Base-by-base conservation (phyloP, 2,113 vertebrate species). In the Pseudorasbora parva region DNA sequence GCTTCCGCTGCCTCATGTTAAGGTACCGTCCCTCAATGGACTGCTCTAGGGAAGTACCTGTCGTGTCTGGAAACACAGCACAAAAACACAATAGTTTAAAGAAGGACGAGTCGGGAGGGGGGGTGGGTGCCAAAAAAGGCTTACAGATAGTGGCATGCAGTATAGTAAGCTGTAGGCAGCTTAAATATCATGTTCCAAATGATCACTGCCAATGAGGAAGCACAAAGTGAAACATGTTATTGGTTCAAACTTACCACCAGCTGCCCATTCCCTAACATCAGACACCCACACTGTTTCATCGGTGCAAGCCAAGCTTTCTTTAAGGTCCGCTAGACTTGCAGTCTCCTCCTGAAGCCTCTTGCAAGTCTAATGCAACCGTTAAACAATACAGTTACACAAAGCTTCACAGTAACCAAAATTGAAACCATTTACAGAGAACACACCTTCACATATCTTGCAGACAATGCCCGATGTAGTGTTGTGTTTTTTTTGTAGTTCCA, bases 361-460 rank as follows among this genome's bases (percentile, higher is more conserved):
- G 69, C 45, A 45, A 73, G 45, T 72, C 30, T 72, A 73, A 73
- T 73, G 14, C 21, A 11, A 73, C 45, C 45, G 45, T 10, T 73
- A 45, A 45, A 43, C 19, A 17, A 45, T 45, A n/a, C 10, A n/a
- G 30, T 74, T 74, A 49, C 54, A n/a, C 37, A 45, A 74, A 74
- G n/a, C 72, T 47, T 27, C 72, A 74, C 43, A 74, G 49, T 47
- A 47, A 49, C 49, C 72, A 49, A 51, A 54, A 59, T 59, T 57
- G 56, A 75, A 75, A 49, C 21, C 43, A 49, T 75, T 75, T 75
- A 66, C 9, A 72, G 45, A 64, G 69, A 49, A 47, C 68, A 78
- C 37, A 77, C 17, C 73, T 78, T 77, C 43, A 84, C 57, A 60
- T 77, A 77, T 77, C 82, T 78, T 75, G 54, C 54, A 27, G 74